Percentiles rank a stretch among this genome's conserved stretches.
Evolutionary conservation across 92 coral and sea anemone species (phyloP).

Genomic region (Zoanthus sociatus): DNA sequence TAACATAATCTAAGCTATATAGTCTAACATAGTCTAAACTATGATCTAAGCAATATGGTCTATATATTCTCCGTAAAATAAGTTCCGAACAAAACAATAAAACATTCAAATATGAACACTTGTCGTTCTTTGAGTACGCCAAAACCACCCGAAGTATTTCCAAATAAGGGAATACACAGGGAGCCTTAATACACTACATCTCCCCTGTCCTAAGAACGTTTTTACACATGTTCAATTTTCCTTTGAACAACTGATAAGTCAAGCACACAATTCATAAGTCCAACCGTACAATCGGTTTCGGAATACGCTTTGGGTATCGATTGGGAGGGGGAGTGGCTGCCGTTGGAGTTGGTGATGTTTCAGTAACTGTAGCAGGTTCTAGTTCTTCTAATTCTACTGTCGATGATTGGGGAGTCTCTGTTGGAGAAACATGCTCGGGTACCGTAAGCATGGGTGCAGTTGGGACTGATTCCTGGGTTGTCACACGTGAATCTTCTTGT

Average conservation of each 20-base stretch:
- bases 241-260: background rate
- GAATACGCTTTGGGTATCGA: background rate
- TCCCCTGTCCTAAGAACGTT: background rate
- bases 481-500: background rate
- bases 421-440: background rate
- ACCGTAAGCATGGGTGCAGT: background rate
- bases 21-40: no score
- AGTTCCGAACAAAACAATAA: no score
- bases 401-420: background rate
- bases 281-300: background rate
- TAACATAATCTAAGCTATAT: no score
- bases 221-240: background rate
- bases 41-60: no score
- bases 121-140: no score
- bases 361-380: constrained; percentile 11
- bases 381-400: constrained; percentile 11
- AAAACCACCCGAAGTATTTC: no score
- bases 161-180: background rate
- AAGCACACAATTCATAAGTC: background rate
- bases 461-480: constrained; percentile 4
- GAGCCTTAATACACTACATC: constrained; percentile 1
- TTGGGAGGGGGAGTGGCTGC: background rate
- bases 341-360: background rate
- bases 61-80: no score
- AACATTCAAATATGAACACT: no score